Conservation (phyloP, 2,888 invertebrate genomes). For the Hypselothyrea guttata region DNA sequence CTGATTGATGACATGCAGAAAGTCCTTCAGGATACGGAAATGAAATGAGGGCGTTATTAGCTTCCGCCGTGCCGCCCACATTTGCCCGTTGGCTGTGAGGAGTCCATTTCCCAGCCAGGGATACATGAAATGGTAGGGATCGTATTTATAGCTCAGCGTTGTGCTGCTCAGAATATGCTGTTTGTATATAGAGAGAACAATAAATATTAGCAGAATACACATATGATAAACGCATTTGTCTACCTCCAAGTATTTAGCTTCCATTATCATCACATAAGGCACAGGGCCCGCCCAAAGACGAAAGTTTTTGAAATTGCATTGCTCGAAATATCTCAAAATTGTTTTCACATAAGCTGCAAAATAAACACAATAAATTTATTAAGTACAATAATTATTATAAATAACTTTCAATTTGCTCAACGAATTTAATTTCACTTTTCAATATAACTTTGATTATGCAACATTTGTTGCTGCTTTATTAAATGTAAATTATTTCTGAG, state of each 20-base stretch:
- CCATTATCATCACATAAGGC: slow-evolving; percentile 43
- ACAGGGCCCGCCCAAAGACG: slow-evolving; percentile 48
- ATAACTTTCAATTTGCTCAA: too few relatives aligned
- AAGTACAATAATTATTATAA: slow-evolving; percentile 1
- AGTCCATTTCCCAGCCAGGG: slow-evolving; percentile 83
- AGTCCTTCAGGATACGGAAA: slow-evolving; percentile 63
- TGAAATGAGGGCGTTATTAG: slow-evolving; percentile 83
- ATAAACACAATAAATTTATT: not conserved
- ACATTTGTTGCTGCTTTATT: too few relatives aligned
- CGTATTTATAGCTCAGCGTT: slow-evolving; percentile 82
- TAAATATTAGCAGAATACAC: too few relatives aligned
- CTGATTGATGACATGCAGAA: slow-evolving; percentile 80
- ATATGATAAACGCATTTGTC: not conserved
- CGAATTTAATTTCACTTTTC: too few relatives aligned
- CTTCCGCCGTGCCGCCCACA: slow-evolving; percentile 83
- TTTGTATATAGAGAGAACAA: not conserved
- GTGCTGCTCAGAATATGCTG: slow-evolving; percentile 77
- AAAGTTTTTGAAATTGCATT: slow-evolving; percentile 36
- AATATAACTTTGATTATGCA: too few relatives aligned
- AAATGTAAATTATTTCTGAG: too few relatives aligned
- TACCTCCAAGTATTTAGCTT: slow-evolving; percentile 56
- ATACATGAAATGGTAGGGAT: slow-evolving; percentile 77
- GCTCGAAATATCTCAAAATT: slow-evolving; percentile 31
- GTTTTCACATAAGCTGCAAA: slow-evolving; percentile 35
- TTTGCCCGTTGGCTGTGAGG: slow-evolving; percentile 79